Evolutionary conservation across 2,888 invertebrate species (phyloP).

Genomic region (Selenia dentaria): DNA sequence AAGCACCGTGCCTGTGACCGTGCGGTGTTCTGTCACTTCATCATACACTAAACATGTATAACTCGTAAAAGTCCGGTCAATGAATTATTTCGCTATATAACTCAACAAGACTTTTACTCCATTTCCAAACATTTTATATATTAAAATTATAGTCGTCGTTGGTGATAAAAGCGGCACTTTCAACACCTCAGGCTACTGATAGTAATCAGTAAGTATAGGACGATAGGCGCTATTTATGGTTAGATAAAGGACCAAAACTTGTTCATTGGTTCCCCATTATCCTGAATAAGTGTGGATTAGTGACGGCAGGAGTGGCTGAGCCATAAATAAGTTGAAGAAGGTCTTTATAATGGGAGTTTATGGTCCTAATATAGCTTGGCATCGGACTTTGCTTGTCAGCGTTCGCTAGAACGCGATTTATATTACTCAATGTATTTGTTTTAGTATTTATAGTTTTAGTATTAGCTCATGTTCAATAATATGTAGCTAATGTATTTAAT

Average conservation of each 20-base stretch:
- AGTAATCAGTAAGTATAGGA: not conserved
- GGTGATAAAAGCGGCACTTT: constrained; percentile 6
- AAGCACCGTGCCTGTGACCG: too few relatives aligned
- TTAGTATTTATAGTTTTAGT: too few relatives aligned
- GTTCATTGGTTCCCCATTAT: constrained; percentile 80
- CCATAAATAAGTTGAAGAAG: constrained; percentile 72
- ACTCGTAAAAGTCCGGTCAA: too few relatives aligned
- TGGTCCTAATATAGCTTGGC: constrained; percentile 47
- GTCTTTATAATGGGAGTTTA: constrained; percentile 74
- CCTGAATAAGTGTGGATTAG: constrained; percentile 83
- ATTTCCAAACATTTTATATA: constrained; percentile 1
- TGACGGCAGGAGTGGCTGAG: constrained; percentile 60
- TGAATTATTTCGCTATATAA: not conserved
- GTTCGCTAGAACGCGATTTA: constrained; percentile 16
- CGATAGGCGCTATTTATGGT: constrained; percentile 35
- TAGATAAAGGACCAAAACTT: constrained; percentile 77
- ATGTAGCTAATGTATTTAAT: too few relatives aligned
- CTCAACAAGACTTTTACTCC: not conserved
- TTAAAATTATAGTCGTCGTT: not conserved
- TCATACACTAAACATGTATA: too few relatives aligned
- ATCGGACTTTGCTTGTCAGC: constrained; percentile 27
- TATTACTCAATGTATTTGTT: too few relatives aligned
- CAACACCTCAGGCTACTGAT: constrained; percentile 1
- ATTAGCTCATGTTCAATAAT: too few relatives aligned
- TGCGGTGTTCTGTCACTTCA: too few relatives aligned